Conservation (phyloP, 2,113 vertebrate genomes). For the Morone chrysops region DNA sequence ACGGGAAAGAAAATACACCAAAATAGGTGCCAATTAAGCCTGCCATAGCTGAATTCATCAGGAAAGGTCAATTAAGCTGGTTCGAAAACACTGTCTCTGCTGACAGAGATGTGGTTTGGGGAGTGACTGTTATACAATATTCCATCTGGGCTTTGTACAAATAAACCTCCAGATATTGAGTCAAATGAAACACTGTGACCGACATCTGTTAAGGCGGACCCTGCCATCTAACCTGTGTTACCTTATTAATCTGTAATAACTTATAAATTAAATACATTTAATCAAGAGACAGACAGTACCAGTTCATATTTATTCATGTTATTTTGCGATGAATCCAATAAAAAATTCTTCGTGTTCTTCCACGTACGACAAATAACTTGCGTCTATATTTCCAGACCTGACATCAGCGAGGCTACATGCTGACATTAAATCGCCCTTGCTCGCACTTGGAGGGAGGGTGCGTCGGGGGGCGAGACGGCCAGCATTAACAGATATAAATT, state of each 20-base stretch:
- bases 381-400: constrained; percentile 31
- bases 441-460: constrained; percentile 44
- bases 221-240: neutral
- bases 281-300: neutral
- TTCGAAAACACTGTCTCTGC: constrained; percentile 34
- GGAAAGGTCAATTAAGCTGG: constrained; percentile 72
- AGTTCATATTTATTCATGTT: too few species aligned
- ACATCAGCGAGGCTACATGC: constrained; percentile 38
- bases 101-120: constrained; percentile 15
- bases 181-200: neutral
- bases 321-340: neutral
- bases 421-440: constrained; percentile 73
- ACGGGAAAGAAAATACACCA: constrained; percentile 33
- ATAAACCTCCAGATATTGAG: constrained; percentile 1
- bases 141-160: constrained; percentile 13
- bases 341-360: neutral
- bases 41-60: constrained; percentile 63
- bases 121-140: neutral
- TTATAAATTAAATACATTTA: neutral
- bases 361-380: neutral
- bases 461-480: constrained; percentile 45
- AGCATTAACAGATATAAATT: constrained; percentile 77
- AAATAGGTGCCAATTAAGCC: constrained; percentile 70
- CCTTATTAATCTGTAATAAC: neutral
- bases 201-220: neutral